Conservation (phyloP, 2,888 invertebrate species). For the Athetis lepigone region DNA sequence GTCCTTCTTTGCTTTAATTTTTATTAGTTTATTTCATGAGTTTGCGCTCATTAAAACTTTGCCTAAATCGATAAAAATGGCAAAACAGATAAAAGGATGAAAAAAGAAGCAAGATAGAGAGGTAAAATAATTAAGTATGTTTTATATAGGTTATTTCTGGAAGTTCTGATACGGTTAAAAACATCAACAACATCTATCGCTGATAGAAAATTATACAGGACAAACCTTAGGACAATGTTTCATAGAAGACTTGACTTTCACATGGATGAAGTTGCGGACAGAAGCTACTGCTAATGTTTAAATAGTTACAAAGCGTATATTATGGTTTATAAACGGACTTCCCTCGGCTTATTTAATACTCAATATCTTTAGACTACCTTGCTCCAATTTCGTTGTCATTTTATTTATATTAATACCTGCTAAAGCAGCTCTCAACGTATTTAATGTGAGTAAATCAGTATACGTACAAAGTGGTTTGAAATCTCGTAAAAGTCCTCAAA, state of each 20-base stretch:
- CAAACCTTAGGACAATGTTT: too few species aligned
- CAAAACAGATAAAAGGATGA: too few species aligned
- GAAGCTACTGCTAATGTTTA: too few species aligned
- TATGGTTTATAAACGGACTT: conserved; percentile 24
- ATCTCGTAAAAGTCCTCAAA: conserved; percentile 36
- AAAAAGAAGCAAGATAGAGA: too few species aligned
- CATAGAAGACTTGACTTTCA: background rate
- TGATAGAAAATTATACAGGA: too few species aligned
- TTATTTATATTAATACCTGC: conserved; percentile 38
- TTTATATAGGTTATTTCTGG: background rate
- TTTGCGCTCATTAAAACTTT: background rate
- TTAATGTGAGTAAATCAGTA: conserved; percentile 9
- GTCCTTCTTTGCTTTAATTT: background rate
- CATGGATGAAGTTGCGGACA: background rate
- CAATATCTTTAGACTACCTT: conserved; percentile 33
- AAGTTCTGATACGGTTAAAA: too few species aligned
- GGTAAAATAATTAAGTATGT: background rate
- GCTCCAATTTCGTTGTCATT: conserved; percentile 41
- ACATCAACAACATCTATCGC: too few species aligned
- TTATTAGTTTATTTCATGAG: background rate
- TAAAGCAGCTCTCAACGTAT: conserved; percentile 10
- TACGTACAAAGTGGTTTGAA: conserved; percentile 17
- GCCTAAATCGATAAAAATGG: too few species aligned
- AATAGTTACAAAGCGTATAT: too few species aligned
- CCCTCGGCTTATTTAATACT: conserved; percentile 40